Evolutionary conservation across 1,140 invertebrate genomes (phyloP).

Genomic region (Manduca sexta): DNA sequence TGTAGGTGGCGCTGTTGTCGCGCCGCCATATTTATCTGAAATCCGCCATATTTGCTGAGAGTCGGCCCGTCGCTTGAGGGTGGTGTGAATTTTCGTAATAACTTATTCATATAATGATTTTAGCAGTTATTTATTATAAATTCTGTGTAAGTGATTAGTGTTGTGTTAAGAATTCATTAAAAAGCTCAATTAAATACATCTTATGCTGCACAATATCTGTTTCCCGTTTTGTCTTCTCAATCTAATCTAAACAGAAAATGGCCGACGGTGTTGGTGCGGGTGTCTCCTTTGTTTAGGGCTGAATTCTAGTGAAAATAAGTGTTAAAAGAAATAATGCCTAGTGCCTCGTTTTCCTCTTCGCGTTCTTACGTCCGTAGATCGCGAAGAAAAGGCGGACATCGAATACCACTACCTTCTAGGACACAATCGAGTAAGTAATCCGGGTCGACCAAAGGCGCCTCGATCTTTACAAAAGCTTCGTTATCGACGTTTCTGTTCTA

Average conservation of each 20-base stretch:
- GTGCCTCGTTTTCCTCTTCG: constrained; percentile 90
- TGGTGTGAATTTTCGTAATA: constrained; percentile 55
- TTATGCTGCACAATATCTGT: constrained; percentile 54
- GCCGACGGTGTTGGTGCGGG: constrained; percentile 76
- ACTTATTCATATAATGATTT: constrained; percentile 60
- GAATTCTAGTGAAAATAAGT: constrained; percentile 70
- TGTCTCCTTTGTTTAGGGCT: constrained; percentile 79
- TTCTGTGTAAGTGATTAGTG: constrained; percentile 59
- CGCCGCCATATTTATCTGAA: constrained; percentile 54
- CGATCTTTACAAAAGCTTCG: constrained; percentile 51
- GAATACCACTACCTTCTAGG: constrained; percentile 86
- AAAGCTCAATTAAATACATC: constrained; percentile 30
- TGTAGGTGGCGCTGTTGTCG: constrained; percentile 44
- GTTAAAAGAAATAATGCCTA: constrained; percentile 84
- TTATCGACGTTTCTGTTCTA: constrained; percentile 46
- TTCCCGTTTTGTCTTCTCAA: constrained; percentile 66
- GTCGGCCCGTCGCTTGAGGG: constrained; percentile 63
- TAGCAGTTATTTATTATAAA: constrained; percentile 54
- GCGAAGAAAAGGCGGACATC: constrained; percentile 87
- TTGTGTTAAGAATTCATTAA: constrained; percentile 41
- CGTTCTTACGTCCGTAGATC: constrained; percentile 89
- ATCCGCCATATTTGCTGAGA: constrained; percentile 69
- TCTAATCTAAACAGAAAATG: constrained; percentile 78
- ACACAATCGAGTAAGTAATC: constrained; percentile 77
- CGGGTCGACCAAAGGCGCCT: constrained; percentile 59